These are phyloP conservation scores for Silurus meridionalis DNA, from an alignment of 2,113 vertebrate genomes.

Conservation along the genomic window DNA sequence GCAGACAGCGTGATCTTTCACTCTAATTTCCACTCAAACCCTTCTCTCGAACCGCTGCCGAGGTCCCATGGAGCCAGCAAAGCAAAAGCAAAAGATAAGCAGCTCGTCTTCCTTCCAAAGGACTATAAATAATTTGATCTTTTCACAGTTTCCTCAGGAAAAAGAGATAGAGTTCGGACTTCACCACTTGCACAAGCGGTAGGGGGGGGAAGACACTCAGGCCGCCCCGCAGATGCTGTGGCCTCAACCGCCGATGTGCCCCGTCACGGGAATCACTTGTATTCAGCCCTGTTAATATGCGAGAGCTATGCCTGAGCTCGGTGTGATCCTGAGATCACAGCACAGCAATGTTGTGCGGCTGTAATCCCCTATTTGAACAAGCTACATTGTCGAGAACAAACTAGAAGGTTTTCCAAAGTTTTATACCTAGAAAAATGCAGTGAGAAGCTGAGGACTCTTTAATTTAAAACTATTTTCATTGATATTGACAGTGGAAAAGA, in stretches of 20 bases:
- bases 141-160: slow-evolving; percentile 63
- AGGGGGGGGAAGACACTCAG: background rate
- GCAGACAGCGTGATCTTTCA: slow-evolving; percentile 34
- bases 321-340: slow-evolving; percentile 60
- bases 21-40: slow-evolving; percentile 23
- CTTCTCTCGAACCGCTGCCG: slow-evolving; percentile 42
- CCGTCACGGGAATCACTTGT: slow-evolving; percentile 55
- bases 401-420: slow-evolving; percentile 33
- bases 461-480: slow-evolving; percentile 3
- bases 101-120: slow-evolving; percentile 57
- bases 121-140: slow-evolving; percentile 72
- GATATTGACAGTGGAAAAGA: background rate
- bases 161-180: slow-evolving; percentile 48
- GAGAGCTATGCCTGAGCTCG: slow-evolving; percentile 48
- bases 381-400: slow-evolving; percentile 41
- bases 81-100: slow-evolving; percentile 64
- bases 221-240: background rate
- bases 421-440: slow-evolving; percentile 1
- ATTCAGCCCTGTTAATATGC: slow-evolving; percentile 60
- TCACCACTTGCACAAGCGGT: slow-evolving; percentile 10
- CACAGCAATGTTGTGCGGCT: slow-evolving; percentile 45
- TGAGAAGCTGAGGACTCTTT: slow-evolving; percentile 13
- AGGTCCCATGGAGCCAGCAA: slow-evolving; percentile 44
- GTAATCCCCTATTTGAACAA: slow-evolving; percentile 52
- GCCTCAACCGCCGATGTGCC: slow-evolving; percentile 34